A percentile compares a stretch with the other conserved stretches of the same genome.
Conservation (phyloP, 1,140 invertebrate species). For the Hylyphantes graminicola region DNA sequence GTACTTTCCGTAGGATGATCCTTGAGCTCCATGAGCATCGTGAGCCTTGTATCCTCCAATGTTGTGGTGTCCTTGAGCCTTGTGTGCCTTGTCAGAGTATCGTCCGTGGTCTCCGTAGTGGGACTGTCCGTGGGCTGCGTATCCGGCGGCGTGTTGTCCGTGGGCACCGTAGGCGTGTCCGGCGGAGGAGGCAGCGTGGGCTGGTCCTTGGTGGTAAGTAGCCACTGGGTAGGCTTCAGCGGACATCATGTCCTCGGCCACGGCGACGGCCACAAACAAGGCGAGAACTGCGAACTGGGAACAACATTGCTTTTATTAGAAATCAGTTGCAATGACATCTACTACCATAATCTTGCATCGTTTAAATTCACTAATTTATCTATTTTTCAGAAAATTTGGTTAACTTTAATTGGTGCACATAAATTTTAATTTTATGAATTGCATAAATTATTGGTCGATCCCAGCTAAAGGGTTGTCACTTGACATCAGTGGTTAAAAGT, state of each 20-base stretch:
- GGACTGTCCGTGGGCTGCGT: slow-evolving; percentile 29
- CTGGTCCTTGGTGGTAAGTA: slow-evolving; percentile 35
- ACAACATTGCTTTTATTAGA: not conserved
- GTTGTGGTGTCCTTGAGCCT: slow-evolving; percentile 44
- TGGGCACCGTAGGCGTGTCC: slow-evolving; percentile 54
- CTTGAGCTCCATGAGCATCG: slow-evolving; percentile 52
- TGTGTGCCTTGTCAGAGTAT: slow-evolving; percentile 28
- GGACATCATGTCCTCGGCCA: slow-evolving; percentile 44
- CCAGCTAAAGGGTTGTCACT: no score
- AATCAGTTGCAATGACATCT: no score
- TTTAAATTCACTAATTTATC: no score
- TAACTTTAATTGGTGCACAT: no score
- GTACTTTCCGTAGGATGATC: slow-evolving; percentile 42
- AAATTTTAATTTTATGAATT: no score
- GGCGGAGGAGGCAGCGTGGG: not conserved
- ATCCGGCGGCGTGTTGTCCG: slow-evolving; percentile 25
- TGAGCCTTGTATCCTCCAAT: slow-evolving; percentile 27
- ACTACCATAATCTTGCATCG: no score
- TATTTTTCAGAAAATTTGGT: no score
- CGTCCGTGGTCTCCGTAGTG: slow-evolving; percentile 45
- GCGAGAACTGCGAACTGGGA: slow-evolving; percentile 27
- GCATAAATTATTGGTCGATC: no score
- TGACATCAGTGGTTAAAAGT: no score
- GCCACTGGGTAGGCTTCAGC: slow-evolving; percentile 49
- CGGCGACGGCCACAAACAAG: slow-evolving; percentile 37